A percentile compares a stretch with the other conserved stretches of the same genome.
Evolutionary conservation across 2,113 vertebrate genomes (phyloP).

Genomic region (Hypomesus transpacificus): DNA sequence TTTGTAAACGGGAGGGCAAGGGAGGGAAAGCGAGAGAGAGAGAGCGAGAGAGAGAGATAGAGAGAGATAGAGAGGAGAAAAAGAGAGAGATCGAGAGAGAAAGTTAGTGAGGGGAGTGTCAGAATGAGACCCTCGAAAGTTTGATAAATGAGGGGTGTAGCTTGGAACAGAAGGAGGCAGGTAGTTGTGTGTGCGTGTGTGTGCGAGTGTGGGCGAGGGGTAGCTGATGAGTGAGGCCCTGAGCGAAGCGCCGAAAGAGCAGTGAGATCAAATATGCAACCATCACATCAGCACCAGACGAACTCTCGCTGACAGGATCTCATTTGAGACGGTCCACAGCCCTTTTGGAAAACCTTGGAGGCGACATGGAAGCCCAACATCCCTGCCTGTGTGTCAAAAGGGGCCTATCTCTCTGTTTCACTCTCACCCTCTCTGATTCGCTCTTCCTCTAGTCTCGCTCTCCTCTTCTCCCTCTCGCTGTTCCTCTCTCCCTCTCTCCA

Average conservation of each 20-base stretch:
- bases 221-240: neutral
- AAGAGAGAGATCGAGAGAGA: neutral
- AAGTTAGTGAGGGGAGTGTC: neutral
- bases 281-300: neutral
- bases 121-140: too few species aligned
- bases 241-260: neutral
- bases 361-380: too few species aligned
- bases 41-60: neutral
- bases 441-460: conserved; percentile 6
- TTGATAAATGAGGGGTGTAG: too few species aligned
- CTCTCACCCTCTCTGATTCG: neutral
- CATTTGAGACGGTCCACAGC: neutral
- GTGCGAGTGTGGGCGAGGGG: neutral
- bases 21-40: neutral
- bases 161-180: too few species aligned
- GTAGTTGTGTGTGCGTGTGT: neutral
- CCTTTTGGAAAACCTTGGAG: neutral
- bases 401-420: neutral
- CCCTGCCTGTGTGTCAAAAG: too few species aligned
- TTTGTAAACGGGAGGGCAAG: neutral
- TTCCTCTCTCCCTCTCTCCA: conserved; percentile 1
- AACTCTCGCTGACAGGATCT: neutral
- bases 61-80: neutral
- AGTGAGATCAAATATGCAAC: neutral
- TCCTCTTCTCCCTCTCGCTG: conserved; percentile 5